Base-by-base conservation (phyloP, 2,113 vertebrate genomes). In the Phalacrocorax pelagicus region DNA sequence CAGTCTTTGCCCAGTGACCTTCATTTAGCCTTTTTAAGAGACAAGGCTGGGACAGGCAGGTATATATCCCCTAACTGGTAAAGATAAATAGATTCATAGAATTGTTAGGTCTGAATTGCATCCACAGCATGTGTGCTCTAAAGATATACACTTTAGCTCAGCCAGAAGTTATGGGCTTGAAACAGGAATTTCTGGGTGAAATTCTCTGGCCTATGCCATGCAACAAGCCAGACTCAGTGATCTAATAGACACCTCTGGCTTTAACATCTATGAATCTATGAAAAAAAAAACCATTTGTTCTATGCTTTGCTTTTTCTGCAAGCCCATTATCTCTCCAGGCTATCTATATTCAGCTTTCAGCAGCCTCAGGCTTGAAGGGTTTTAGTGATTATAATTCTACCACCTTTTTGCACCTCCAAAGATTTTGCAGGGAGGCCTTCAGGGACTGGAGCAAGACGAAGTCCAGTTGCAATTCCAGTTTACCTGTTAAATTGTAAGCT, bases 21-120 rank as follows among this genome's bases (percentile, higher is more conserved):
- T 96, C 75, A 86, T 86, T 88, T 81, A 74, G 63, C 32, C 63
- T 78, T 88, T 92, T 90, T 66, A 96, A 92, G 14, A 74, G 59
- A 38, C 42, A 61, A 59, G 46, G 12, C 67, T 78, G 55, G 72
- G 88, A 92, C 49, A 86, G 47, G 9, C 52, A 86, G 72, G 52
- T 52, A 65, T 63, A 52, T 74, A 10, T 88, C 16, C 52, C 57
- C 42, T 81, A 74, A 86, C 86, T 84, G 86, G 80, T 75, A 90
- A 96, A 94, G 88, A 63, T 71, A 90, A 94, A 83, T 40, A 96
- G 69, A 96, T 94, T 88, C 59, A 81, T 92, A 88, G 88, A 90
- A 91, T 49, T 57, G 75, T 74, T 91, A 46, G 69, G 47, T 86
- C 88, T 86, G 80, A 92, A 94, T 57, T 88, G 80, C 47, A 91